Percentiles rank a stretch among this genome's conserved stretches.
Conservation (phyloP, 2,113 vertebrate genomes). For the Microtus oregoni region DNA sequence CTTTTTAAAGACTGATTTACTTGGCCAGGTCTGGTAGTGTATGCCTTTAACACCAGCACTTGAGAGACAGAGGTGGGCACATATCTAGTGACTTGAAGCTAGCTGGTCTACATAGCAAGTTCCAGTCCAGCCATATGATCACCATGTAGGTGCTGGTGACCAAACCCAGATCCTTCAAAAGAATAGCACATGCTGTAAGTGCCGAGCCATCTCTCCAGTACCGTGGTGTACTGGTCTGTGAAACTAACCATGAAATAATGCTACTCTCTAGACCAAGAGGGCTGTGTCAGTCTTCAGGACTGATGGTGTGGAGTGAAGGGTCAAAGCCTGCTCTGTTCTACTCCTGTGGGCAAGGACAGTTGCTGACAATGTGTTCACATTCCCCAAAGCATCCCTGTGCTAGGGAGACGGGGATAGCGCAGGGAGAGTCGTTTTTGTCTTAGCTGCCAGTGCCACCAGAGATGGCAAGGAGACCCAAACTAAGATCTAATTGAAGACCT, state of each 20-base stretch:
- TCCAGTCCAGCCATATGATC: not conserved
- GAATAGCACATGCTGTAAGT: not conserved
- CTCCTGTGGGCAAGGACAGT: not conserved
- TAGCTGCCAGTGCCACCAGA: not conserved
- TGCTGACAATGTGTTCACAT: not conserved
- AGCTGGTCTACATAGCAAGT: not conserved
- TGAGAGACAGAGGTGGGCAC: not conserved
- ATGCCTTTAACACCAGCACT: not conserved
- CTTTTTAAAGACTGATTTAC: not conserved
- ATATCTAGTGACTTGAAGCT: not conserved
- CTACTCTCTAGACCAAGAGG: not conserved
- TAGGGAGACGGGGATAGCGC: not conserved
- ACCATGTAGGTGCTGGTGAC: not conserved
- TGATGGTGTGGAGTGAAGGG: not conserved
- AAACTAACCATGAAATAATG: not conserved
- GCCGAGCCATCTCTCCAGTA: not conserved
- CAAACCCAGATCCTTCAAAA: not conserved
- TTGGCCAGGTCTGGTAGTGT: not conserved
- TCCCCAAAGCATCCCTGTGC: not conserved
- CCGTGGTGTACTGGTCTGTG: not conserved
- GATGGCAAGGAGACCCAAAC: not conserved
- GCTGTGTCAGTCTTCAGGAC: not conserved
- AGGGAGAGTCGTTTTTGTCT: constrained; percentile 14
- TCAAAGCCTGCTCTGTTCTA: not conserved
- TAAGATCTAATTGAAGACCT: not conserved